Conservation (phyloP, 2,797 vertebrate species). For the Enteromius afrohamiltoni region DNA sequence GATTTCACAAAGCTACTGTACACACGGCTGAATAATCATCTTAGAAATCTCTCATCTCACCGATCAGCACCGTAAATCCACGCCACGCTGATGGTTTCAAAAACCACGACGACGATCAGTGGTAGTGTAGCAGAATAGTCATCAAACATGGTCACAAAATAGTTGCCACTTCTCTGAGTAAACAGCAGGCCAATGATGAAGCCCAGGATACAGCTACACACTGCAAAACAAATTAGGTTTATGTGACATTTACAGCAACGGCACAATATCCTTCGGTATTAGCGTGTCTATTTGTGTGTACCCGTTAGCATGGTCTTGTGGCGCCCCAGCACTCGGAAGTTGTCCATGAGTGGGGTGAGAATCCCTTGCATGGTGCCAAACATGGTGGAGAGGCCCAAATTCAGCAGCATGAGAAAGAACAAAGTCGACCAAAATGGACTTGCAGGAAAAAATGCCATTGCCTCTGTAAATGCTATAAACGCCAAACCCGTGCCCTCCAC, state of each 20-base stretch:
- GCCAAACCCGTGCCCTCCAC: conserved; percentile 96
- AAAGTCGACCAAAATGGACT: conserved; percentile 96
- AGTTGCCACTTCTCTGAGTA: conserved; percentile 82
- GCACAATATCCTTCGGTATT: neutral
- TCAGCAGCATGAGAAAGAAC: conserved; percentile 98
- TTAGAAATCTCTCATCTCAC: conserved; percentile 66
- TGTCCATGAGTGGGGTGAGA: conserved; percentile 94
- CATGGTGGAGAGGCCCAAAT: conserved; percentile 96
- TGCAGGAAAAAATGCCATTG: conserved; percentile 94
- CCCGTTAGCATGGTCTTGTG: conserved; percentile 77
- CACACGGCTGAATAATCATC: neutral
- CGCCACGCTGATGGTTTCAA: conserved; percentile 81
- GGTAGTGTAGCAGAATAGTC: conserved; percentile 84
- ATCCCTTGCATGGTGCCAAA: conserved; percentile 98
- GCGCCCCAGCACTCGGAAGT: conserved; percentile 83
- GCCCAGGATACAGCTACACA: conserved; percentile 76
- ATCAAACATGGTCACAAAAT: conserved; percentile 84
- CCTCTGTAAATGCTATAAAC: conserved; percentile 98
- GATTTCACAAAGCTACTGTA: neutral
- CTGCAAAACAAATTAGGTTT: conserved; percentile 65
- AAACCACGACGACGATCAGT: conserved; percentile 78
- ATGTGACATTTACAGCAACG: neutral
- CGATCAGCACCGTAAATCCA: conserved; percentile 86
- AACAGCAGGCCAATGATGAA: conserved; percentile 84
- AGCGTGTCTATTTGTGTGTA: conserved; percentile 51